Base-by-base conservation (phyloP, 2,888 invertebrate genomes). In the Tachystola acroxantha region DNA sequence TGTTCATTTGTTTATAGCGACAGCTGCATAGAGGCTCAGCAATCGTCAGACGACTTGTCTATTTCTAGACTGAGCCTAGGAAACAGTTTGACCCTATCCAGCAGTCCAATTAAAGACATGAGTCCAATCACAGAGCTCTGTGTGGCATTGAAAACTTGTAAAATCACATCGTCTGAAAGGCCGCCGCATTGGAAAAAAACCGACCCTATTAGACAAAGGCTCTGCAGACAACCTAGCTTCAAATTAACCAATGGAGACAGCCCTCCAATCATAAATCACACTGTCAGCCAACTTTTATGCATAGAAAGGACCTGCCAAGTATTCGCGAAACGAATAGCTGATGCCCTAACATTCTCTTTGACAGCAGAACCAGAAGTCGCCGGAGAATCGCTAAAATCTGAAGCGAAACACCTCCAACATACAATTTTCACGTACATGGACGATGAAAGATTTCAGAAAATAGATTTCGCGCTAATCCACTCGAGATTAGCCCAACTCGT, bases 361-460 rank as follows among this genome's bases (percentile, higher is more conserved):
- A 81, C 86, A 20, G 88, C 88, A 10, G 87, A 89, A 46, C 76
- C 87, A 0, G 88, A 89, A 42, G 80, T 89, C 0, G 89, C 89
- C 0, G 88, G 85, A 0, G 85, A 90, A 41, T 85, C 88, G 0
- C 65, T 93, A n/a, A 89, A 91, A 56, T 88, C 88, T 0, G 92
- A 93, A 77, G 88, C 91, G 0, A 91, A 91, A 65, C 91, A 92
- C 62, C 72, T 93, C 26, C 91, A 92, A 61, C 88, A 90, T 45
- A 88, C 93, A 2, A 90, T 93, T 29, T 87, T 79, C 35, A 91
- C 91, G 25, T 93, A 92, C 61, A 91, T 91, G 88, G 90, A 91
- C 44, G 93, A 93, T 61, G 76, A 82, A 12, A 72, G 93, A 43
- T 93, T 92, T 63, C 67, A 85, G 3, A 81, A 86, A 10, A 90